Evolutionary conservation across 1,140 invertebrate species (phyloP).

Genomic region (Drosophila trapezifrons): DNA sequence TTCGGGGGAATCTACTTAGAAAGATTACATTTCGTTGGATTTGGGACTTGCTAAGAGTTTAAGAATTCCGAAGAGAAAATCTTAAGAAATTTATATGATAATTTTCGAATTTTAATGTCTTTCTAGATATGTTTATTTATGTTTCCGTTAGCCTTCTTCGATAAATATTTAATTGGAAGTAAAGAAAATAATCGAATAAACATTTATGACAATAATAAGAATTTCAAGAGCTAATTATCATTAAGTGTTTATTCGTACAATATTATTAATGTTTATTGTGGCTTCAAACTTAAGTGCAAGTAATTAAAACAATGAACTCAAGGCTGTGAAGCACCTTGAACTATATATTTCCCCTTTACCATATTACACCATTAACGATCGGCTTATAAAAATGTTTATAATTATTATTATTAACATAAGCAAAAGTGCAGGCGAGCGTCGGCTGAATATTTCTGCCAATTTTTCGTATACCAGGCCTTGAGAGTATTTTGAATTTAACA

Average conservation of each 20-base stretch:
- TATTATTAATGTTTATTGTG: not conserved
- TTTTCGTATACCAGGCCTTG: constrained; percentile 1
- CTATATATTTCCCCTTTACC: constrained; percentile 65
- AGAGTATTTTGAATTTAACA: constrained; percentile 8
- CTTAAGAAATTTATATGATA: not conserved
- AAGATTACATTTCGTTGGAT: constrained; percentile 28
- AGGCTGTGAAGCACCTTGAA: constrained; percentile 55
- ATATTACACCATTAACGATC: constrained; percentile 42
- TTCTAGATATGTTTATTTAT: constrained; percentile 1
- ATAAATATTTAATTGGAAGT: constrained; percentile 12
- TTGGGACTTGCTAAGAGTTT: constrained; percentile 1
- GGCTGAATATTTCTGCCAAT: constrained; percentile 7
- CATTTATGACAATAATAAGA: constrained; percentile 5
- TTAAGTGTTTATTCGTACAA: constrained; percentile 2
- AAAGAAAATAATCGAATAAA: constrained; percentile 10
- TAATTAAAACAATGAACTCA: constrained; percentile 31
- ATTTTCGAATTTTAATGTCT: not conserved
- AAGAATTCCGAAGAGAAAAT: not conserved
- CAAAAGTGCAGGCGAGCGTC: constrained; percentile 3
- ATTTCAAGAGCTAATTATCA: constrained; percentile 11
- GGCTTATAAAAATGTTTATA: constrained; percentile 50
- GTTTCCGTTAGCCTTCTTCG: not conserved
- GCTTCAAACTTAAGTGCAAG: not conserved
- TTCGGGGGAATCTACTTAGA: constrained; percentile 29
- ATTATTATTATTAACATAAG: constrained; percentile 61